Evolutionary conservation across 2,888 invertebrate genomes (phyloP).

Genomic region (Argyra leucocephala): DNA sequence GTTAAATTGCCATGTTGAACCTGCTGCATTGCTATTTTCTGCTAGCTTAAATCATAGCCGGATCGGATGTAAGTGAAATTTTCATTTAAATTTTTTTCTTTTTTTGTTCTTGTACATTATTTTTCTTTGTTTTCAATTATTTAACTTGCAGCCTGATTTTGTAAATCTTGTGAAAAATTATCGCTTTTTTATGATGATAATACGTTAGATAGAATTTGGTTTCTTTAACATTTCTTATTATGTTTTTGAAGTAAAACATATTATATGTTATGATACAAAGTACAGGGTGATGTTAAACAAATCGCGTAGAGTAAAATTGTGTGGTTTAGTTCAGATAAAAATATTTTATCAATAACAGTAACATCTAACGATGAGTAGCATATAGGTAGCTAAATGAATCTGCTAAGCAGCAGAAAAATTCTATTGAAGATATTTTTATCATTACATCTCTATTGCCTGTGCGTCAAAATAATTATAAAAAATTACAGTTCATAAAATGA

Average conservation of each 20-base stretch:
- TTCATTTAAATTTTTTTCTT: background rate
- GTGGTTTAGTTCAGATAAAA: too few relatives aligned
- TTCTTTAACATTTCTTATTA: background rate
- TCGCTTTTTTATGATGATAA: slow-evolving; percentile 6
- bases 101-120: background rate
- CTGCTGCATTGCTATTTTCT: background rate
- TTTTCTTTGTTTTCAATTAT: background rate
- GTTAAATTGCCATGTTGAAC: background rate
- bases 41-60: background rate
- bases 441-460: too few relatives aligned
- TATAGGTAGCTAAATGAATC: too few relatives aligned
- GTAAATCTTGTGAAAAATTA: slow-evolving; percentile 4
- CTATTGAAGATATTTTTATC: too few relatives aligned
- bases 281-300: background rate
- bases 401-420: too few relatives aligned
- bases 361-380: too few relatives aligned
- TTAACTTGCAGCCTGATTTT: background rate
- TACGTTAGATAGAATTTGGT: background rate
- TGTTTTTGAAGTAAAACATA: too few relatives aligned
- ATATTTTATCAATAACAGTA: too few relatives aligned
- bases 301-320: too few relatives aligned
- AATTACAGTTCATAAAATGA: too few relatives aligned
- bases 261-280: too few relatives aligned
- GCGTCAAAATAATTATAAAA: too few relatives aligned
- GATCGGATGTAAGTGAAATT: background rate